phyloP scores from a whole-genome alignment of 2,888 invertebrate genomes.

The Neria commutata region DNA sequence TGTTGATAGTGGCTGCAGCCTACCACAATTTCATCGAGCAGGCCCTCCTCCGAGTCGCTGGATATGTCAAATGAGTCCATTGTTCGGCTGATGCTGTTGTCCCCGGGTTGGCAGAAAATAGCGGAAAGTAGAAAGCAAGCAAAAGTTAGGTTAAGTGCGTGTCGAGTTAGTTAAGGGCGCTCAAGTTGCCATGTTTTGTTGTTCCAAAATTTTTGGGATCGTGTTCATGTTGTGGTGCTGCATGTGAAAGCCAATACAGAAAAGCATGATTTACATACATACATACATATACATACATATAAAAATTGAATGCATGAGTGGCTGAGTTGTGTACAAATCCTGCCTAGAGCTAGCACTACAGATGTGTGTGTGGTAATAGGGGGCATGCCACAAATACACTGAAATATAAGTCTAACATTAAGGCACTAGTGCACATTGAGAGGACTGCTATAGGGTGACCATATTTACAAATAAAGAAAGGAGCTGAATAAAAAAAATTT shows the following conservation, averaged over 20 bases:
- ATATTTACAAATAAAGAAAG: too few species aligned
- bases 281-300: too few species aligned
- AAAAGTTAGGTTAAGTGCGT: not conserved
- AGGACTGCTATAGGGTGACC: too few species aligned
- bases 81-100: slow-evolving; percentile 55
- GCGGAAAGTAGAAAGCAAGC: slow-evolving; percentile 10
- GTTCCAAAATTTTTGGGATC: not conserved
- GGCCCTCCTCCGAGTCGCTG: slow-evolving; percentile 60
- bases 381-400: too few species aligned
- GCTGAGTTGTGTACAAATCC: too few species aligned
- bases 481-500: too few species aligned
- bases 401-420: too few species aligned
- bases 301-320: too few species aligned
- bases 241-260: not conserved
- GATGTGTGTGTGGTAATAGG: too few species aligned
- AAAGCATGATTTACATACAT: not conserved
- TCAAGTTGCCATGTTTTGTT: not conserved
- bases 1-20: slow-evolving; percentile 45
- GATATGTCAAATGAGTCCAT: slow-evolving; percentile 62
- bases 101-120: slow-evolving; percentile 17
- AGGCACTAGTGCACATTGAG: too few species aligned
- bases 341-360: too few species aligned
- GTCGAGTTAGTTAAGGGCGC: not conserved
- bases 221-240: not conserved
- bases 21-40: slow-evolving; percentile 61